Evolutionary conservation across 1,140 invertebrate genomes (phyloP).

Genomic region (Trachymyrmex septentrionalis): DNA sequence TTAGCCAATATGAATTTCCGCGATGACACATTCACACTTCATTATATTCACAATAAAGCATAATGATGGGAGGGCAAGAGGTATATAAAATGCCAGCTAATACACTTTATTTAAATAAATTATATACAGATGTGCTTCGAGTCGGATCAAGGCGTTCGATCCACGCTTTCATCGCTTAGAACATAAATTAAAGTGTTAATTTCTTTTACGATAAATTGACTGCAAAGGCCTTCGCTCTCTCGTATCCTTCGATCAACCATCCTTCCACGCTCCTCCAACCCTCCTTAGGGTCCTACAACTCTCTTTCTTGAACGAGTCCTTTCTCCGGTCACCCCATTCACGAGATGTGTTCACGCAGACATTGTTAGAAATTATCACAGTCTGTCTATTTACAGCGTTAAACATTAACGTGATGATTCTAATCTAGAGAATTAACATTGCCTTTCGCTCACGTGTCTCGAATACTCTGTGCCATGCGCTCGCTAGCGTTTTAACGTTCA

Average conservation of each 20-base stretch:
- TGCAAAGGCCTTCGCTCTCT: constrained; percentile 84
- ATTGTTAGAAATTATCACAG: constrained; percentile 86
- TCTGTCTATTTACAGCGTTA: constrained; percentile 87
- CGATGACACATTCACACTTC: background rate
- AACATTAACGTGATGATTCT: constrained; percentile 70
- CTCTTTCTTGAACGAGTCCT: background rate
- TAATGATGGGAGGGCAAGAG: background rate
- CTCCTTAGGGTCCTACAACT: no score
- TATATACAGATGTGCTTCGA: constrained; percentile 82
- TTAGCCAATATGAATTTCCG: background rate
- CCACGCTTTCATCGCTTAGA: constrained; percentile 80
- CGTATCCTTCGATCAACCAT: constrained; percentile 72
- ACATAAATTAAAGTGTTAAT: constrained; percentile 82
- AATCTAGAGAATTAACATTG: constrained; percentile 67
- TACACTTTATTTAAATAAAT: constrained; percentile 86
- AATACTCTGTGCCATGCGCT: constrained; percentile 36
- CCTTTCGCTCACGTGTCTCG: constrained; percentile 70
- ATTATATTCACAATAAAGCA: background rate
- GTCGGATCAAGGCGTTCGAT: constrained; percentile 77
- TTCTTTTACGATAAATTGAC: constrained; percentile 85
- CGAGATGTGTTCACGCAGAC: constrained; percentile 70
- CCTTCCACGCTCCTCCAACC: background rate
- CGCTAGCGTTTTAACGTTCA: constrained; percentile 47
- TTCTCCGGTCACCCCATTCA: constrained; percentile 30
- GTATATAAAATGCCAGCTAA: constrained; percentile 52